phyloP scores from a whole-genome alignment of 2,797 vertebrate genomes.

The Protonibea diacanthus region DNA sequence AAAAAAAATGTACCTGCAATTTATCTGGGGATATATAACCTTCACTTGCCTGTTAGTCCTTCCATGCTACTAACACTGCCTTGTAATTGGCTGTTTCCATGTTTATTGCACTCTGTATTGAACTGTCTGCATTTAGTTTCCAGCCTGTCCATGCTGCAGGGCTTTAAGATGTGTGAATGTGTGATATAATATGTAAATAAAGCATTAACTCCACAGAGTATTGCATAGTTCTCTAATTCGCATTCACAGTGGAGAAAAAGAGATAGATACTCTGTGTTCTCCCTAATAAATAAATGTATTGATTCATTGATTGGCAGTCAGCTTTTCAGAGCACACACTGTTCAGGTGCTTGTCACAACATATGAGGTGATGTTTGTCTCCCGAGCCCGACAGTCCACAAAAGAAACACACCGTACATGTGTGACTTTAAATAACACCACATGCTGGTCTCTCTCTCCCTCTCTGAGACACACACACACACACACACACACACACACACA shows the following conservation, averaged over 20 bases:
- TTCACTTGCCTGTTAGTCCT: constrained; percentile 33
- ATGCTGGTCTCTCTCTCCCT: constrained; percentile 10
- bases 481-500: constrained; percentile 43
- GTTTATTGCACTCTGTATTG: constrained; percentile 46
- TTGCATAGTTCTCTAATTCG: constrained; percentile 26
- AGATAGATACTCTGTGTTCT: constrained; percentile 16
- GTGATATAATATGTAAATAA: constrained; percentile 47
- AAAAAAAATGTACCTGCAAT: not conserved
- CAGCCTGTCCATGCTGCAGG: constrained; percentile 19
- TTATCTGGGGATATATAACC: constrained; percentile 35
- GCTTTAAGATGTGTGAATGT: constrained; percentile 40
- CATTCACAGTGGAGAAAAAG: constrained; percentile 22
- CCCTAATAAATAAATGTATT: constrained; percentile 40
- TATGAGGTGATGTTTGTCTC: constrained; percentile 13
- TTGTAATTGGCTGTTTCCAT: constrained; percentile 54
- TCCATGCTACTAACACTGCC: constrained; percentile 28
- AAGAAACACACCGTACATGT: constrained; percentile 31
- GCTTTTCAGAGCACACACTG: constrained; percentile 13
- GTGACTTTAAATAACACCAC: constrained; percentile 47
- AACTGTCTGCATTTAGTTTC: constrained; percentile 29
- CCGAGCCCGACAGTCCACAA: not conserved
- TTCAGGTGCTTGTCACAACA: not conserved
- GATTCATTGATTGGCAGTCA: constrained; percentile 37
- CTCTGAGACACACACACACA: constrained; percentile 24
- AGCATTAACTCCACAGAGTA: constrained; percentile 28